Evolutionary conservation across 1,140 invertebrate genomes (phyloP), one percentile per base, ranked within the genome.

Genomic region (Cotesia chilonis): DNA sequence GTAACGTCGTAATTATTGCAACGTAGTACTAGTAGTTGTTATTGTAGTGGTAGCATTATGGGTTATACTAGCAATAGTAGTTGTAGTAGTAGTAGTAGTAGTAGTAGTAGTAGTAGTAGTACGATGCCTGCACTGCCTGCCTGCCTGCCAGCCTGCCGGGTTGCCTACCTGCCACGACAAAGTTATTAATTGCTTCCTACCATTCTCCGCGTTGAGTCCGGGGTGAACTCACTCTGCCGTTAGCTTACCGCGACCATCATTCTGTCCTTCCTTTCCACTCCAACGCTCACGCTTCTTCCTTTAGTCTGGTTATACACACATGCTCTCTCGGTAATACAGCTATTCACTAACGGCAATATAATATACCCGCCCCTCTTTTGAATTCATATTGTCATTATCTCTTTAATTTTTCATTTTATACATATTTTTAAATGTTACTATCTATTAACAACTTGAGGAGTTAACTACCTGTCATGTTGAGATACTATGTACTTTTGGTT

Each of bases 151-250:
- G 69, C 68, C 52, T 68, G 72, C 67, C 68, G 52, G 65, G 74
- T 52, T 77, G 74, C 76, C 78, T 74, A 68, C 72, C 76, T 75
- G 75, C 82, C 79, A 84, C 78, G 81, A 82, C 81, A 83, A 84
- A 84, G 83, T 84, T 84, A 84, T 84, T 84, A 84, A 84, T 84
- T 84, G 83, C 82, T 84, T 84, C 82, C 82, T 82, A 83, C 81
- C 75, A 83, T 82, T 84, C 77, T 71, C 74, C 64, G 70, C 41
- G 57, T 71, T 38, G 65, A 67, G 70, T 72, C 67, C 73, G 65
- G 59, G 64, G 75, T 67, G 69, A 68, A 55, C 73, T 67, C 59
- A 59, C 36, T 63, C 69, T 52, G 47, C 38, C 61, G 55, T 65
- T 59, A 28, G 57, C 57, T 28, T 20, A 47, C 41, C 41, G 41